Evolutionary conservation across 30 jellyfish, hydroid and myxozoan genomes (phyloP).

Genomic region (Morbakka virulenta): DNA sequence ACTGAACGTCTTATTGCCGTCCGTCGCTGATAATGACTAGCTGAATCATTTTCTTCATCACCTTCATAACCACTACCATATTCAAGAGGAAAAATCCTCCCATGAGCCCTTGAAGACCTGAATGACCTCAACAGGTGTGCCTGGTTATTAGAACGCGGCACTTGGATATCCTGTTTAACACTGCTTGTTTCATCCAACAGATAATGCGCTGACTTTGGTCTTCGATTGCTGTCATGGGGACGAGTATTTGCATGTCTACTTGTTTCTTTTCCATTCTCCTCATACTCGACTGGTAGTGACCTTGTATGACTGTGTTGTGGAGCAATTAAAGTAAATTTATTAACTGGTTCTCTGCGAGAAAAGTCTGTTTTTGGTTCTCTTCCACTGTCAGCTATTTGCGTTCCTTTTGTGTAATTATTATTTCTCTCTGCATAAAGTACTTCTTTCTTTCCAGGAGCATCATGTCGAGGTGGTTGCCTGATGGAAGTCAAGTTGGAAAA

Average conservation of each 20-base stretch:
- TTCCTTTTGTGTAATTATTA: too few species aligned
- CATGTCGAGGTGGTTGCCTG: too few species aligned
- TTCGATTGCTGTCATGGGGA: slow-evolving; percentile 16
- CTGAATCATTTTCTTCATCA: slow-evolving; percentile 10
- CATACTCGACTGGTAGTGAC: slow-evolving; percentile 68
- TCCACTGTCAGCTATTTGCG: too few species aligned
- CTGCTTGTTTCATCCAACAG: slow-evolving; percentile 38
- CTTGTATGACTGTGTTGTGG: slow-evolving; percentile 63
- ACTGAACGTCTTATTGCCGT: slow-evolving; percentile 70
- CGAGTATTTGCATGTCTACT: slow-evolving; percentile 53
- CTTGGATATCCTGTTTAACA: slow-evolving; percentile 42
- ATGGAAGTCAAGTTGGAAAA: too few species aligned
- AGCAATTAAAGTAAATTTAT: too few species aligned
- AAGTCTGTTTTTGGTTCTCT: too few species aligned
- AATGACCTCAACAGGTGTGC: too few species aligned
- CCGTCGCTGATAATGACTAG: slow-evolving; percentile 15
- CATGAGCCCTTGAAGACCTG: slow-evolving; percentile 31
- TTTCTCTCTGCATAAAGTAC: too few species aligned
- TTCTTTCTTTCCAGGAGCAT: too few species aligned
- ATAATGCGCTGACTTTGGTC: slow-evolving; percentile 61
- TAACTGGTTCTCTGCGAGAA: too few species aligned
- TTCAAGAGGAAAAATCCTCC: slow-evolving; percentile 53
- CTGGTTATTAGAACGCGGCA: slow-evolving; percentile 43
- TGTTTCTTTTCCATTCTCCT: slow-evolving; percentile 29
- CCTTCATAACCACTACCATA: too few species aligned